These are phyloP conservation scores for Struthio camelus DNA, from an alignment of 2,113 vertebrate species.

Conservation along the genomic window DNA sequence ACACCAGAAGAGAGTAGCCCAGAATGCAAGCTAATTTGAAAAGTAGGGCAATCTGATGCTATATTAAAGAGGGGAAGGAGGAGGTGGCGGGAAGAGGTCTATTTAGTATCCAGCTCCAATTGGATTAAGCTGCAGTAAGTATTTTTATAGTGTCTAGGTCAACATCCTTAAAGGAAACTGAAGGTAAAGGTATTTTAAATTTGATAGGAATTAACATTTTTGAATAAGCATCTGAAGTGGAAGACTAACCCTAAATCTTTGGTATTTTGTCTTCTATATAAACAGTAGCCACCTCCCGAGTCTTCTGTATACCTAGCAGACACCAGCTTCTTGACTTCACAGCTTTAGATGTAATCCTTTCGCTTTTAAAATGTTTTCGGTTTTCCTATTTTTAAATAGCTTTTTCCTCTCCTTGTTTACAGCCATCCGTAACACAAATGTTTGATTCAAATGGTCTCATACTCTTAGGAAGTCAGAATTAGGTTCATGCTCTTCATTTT, in stretches of 20 bases:
- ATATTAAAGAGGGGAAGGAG: background rate
- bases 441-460: background rate
- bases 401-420: background rate
- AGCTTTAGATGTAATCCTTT: background rate
- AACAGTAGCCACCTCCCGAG: background rate
- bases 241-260: background rate
- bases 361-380: background rate
- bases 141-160: background rate
- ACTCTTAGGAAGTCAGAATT: background rate
- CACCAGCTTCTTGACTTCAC: background rate
- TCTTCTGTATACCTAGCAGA: background rate
- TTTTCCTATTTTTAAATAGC: background rate
- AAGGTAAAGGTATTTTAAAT: background rate
- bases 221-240: background rate
- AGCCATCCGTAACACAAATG: background rate
- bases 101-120: background rate
- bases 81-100: accelerated
- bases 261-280: background rate
- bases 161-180: background rate
- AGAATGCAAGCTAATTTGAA: background rate
- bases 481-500: background rate
- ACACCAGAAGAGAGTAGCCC: accelerated
- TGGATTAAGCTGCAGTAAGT: background rate
- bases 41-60: background rate
- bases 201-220: background rate